A percentile compares a stretch with the other conserved stretches of the same genome.
These are phyloP conservation scores for Chondrilla cf. caribensis DNA, from an alignment of 37 sponge, comb jelly and placozoan genomes.

Conservation along the genomic window DNA sequence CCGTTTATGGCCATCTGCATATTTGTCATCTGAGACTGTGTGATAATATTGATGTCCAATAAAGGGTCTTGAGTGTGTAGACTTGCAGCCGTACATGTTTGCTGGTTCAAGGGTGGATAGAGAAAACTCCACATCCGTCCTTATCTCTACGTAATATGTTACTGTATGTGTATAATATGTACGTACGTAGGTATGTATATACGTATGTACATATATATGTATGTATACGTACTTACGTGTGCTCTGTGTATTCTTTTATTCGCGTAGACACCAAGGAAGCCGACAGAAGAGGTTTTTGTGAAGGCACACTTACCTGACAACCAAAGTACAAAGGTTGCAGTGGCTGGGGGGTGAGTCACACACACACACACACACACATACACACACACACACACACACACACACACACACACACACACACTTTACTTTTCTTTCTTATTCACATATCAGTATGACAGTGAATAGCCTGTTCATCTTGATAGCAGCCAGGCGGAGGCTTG, in stretches of 20 bases:
- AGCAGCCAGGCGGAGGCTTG: slow-evolving; percentile 9
- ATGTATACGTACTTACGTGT: not conserved
- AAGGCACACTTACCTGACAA: slow-evolving; percentile 15
- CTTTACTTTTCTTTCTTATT: not conserved
- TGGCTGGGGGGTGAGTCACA: slow-evolving; percentile 10
- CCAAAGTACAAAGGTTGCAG: slow-evolving; percentile 3
- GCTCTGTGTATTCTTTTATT: not conserved
- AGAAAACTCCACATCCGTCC: too few relatives aligned
- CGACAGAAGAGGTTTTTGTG: not conserved
- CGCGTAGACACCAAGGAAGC: not conserved
- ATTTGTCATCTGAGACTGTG: too few relatives aligned
- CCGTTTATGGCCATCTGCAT: too few relatives aligned
- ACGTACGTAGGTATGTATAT: slow-evolving; percentile 2
- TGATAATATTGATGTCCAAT: too few relatives aligned
- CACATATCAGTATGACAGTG: slow-evolving; percentile 11
- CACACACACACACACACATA: not conserved
- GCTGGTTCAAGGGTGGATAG: too few relatives aligned
- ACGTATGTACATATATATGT: not conserved
- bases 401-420: not conserved
- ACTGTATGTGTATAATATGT: not conserved
- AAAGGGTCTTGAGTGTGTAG: too few relatives aligned
- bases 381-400: not conserved
- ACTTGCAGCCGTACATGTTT: too few relatives aligned
- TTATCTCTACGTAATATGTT: too few relatives aligned
- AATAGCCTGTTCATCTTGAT: not conserved